Evolutionary conservation across 2,888 invertebrate species (phyloP), one percentile per base, ranked within the genome.

Genomic region (Cetonia aurata): DNA sequence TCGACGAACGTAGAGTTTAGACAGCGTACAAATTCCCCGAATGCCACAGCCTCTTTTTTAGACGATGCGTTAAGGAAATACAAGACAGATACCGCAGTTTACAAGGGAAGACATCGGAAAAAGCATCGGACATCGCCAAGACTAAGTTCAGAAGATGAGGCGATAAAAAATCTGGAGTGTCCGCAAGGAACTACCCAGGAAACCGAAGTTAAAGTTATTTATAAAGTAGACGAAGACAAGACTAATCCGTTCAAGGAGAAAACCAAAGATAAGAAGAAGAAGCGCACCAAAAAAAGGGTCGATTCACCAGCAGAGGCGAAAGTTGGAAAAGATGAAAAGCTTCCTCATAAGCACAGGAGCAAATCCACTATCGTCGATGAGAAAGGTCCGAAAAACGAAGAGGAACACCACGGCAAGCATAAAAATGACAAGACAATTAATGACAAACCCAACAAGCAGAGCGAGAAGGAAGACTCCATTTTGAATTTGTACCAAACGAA

Each of bases 101-200:
- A 68, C 65, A 46, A 19, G 10, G 60, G 68, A 44, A 71, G 56
- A n/a, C 56, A 60, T 19, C 55, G 52, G n/a, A 71, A 50, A 57
- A 67, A 69, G 12, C 55, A 68, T 37, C 67, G 65, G 42, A 62
- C 68, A 1, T 60, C 68, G 12, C 71, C 62, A 19, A 62, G 62
- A 25, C 33, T 37, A 12, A 66, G 57, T 50, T 59, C 52, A 9
- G 57, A 52, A 33, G 53, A 59, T 3, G 56, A 44, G 6, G 46
- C 1, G 8, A 6, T 13, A 3, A 53, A 62, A 15, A 65, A 48
- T 12, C 12, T 8, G 6, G 19, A 46, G 3, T 19, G 55, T 3
- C 46, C 9, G 1, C 25, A 12, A 57, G 42, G 31, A 15, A 42
- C 13, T 6, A 17, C 33, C 6, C 25, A 59, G 17, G 44, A 17